phyloP scores from a whole-genome alignment of 2,113 vertebrate genomes.

The Corythoichthys intestinalis region DNA sequence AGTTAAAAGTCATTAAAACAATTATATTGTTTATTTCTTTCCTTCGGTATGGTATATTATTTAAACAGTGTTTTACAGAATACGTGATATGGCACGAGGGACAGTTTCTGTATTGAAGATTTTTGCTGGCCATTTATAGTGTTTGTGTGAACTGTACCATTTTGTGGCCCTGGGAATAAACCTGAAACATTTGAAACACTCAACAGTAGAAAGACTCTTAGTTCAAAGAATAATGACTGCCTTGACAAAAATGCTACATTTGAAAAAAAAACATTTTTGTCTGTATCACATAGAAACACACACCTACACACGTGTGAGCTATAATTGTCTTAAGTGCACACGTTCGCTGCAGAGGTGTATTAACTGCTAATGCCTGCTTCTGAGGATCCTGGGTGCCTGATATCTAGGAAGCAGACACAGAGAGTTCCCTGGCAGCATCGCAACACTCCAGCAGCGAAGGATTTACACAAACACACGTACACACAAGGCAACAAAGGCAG shows the following conservation, averaged over 20 bases:
- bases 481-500: conserved; percentile 54
- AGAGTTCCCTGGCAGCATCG: conserved; percentile 49
- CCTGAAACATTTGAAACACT: conserved; percentile 30
- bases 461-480: conserved; percentile 31
- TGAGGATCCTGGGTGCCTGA: conserved; percentile 49
- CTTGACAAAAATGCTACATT: conserved; percentile 15
- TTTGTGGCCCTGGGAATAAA: conserved; percentile 40
- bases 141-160: conserved; percentile 17
- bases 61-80: no score
- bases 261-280: background rate
- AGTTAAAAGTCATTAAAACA: no score
- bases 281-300: conserved; percentile 18
- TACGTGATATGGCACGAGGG: no score
- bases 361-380: conserved; percentile 53
- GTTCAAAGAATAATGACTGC: conserved; percentile 23
- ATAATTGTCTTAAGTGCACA: conserved; percentile 64
- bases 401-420: conserved; percentile 45
- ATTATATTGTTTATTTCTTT: no score
- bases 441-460: conserved; percentile 45
- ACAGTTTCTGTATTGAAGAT: background rate
- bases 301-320: conserved; percentile 28
- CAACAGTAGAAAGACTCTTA: conserved; percentile 31
- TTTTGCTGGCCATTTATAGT: conserved; percentile 17
- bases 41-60: no score
- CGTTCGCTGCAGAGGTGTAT: conserved; percentile 57